Evolutionary conservation across 2,888 invertebrate species (phyloP).

Genomic region (Bugula neritina): DNA sequence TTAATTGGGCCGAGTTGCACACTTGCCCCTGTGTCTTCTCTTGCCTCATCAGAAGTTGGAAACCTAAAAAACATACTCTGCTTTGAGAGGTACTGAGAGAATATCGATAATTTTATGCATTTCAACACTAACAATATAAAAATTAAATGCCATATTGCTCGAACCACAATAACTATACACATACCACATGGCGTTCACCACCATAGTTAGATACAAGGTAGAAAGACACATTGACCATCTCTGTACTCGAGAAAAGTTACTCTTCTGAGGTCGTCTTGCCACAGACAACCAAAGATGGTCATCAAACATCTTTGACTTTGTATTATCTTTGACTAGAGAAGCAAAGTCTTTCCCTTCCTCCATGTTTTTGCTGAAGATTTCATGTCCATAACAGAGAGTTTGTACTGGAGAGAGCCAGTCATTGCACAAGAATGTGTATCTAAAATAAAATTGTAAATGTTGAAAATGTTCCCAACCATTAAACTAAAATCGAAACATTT

Average conservation of each 20-base stretch:
- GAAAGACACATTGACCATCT: slow-evolving; percentile 25
- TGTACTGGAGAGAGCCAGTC: slow-evolving; percentile 21
- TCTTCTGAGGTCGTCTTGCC: slow-evolving; percentile 10
- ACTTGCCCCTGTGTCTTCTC: neutral
- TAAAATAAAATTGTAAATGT: no score
- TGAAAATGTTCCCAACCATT: no score
- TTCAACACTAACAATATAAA: no score
- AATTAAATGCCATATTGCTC: no score
- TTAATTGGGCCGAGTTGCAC: neutral
- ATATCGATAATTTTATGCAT: no score
- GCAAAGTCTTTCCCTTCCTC: slow-evolving; percentile 24
- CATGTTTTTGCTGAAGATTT: neutral
- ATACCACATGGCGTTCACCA: slow-evolving; percentile 7
- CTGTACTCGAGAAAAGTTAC: slow-evolving; percentile 22
- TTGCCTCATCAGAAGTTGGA: neutral
- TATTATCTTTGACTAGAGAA: neutral
- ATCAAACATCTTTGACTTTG: slow-evolving; percentile 18
- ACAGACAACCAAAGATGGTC: slow-evolving; percentile 23
- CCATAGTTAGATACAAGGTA: slow-evolving; percentile 1
- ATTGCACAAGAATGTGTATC: slow-evolving; percentile 19
- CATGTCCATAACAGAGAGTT: slow-evolving; percentile 26
- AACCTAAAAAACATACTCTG: neutral
- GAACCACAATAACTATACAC: neutral
- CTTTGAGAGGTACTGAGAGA: no score
- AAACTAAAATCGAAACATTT: no score